Base-by-base conservation (phyloP, 2,113 vertebrate species). In the Nyctibius bracteatus region DNA sequence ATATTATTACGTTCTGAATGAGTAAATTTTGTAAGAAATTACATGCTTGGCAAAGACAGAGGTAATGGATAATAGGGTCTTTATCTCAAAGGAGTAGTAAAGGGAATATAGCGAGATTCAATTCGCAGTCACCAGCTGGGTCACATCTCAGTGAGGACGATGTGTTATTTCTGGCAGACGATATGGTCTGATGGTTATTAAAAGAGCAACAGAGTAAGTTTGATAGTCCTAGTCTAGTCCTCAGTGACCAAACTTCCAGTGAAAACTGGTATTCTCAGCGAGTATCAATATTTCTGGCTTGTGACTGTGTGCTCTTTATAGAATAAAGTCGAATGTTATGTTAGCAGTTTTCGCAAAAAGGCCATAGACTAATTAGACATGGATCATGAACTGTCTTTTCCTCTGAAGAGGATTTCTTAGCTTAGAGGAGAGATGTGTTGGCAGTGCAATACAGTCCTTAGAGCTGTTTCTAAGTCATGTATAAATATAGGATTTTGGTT, bases 161-260 rank as follows among this genome's bases (percentile, higher is more conserved):
- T 37, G 52, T 65, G 79, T 90, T 81, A 54, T 61, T 95, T 82
- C 87, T 97, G 91, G 82, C 84, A 96, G 78, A 57, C 65, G 84
- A 9, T 87, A 77, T 71, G 86, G 49, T 83, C 87, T 86, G 67
- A 57, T 51, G 67, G 81, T 58, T 83, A 62, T 88, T 82, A 86
- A 90, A 91, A 88, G 81, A 90, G 71, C 58, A 93, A 51, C 14
- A 67, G 75, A 58, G 16, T 27, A 70, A 82, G 33, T 77, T 83
- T 55, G 54, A 54, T 55, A 80, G 20, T 90, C 57, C 33, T 70
- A 47, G 37, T 43, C 30, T n/a, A 55, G 67, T 67, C 65, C 46
- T 68, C 28, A 9, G 90, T 78, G 90, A 82, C 55, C 43, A 94
- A 66, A 82, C 41, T 58, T 39, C 37, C 41, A 70, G 20, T 62